Conservation (phyloP, 2,888 invertebrate species). For the Epinotia ramella region DNA sequence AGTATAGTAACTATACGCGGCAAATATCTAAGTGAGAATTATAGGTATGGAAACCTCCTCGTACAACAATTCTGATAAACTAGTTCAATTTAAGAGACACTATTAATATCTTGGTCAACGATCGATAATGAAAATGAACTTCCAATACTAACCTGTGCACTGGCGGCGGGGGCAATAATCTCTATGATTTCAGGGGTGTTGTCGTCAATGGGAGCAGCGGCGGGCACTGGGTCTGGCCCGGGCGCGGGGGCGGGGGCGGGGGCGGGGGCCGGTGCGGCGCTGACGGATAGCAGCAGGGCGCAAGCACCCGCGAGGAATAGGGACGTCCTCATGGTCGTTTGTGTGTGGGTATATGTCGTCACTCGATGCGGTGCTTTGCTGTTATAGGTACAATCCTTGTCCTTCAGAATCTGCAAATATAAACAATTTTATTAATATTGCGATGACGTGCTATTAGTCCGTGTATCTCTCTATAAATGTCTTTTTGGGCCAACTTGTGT, state of each 20-base stretch:
- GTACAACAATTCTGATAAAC: constrained; percentile 13
- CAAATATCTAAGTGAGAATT: background rate
- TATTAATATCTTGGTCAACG: background rate
- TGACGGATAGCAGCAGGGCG: constrained; percentile 54
- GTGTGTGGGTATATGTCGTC: constrained; percentile 8
- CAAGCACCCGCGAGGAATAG: constrained; percentile 59
- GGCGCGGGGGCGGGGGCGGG: constrained; percentile 56
- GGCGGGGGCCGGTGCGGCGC: constrained; percentile 57
- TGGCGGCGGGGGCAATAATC: constrained; percentile 81
- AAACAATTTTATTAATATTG: constrained; percentile 23
- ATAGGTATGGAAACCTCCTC: no score
- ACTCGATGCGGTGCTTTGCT: constrained; percentile 26
- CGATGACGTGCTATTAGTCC: constrained; percentile 2
- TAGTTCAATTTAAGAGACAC: background rate
- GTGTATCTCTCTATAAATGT: constrained; percentile 17
- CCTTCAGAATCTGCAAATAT: constrained; percentile 22
- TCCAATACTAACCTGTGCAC: constrained; percentile 70
- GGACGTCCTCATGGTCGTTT: constrained; percentile 62
- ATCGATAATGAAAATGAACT: background rate
- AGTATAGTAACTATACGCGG: background rate
- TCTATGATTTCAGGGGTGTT: constrained; percentile 80
- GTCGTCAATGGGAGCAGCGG: constrained; percentile 62
- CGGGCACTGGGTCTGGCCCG: constrained; percentile 59
- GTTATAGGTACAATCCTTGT: constrained; percentile 5
- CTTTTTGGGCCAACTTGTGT: constrained; percentile 29